Evolutionary conservation across 2,113 vertebrate species (phyloP).

Genomic region (Megaptera novaeangliae): DNA sequence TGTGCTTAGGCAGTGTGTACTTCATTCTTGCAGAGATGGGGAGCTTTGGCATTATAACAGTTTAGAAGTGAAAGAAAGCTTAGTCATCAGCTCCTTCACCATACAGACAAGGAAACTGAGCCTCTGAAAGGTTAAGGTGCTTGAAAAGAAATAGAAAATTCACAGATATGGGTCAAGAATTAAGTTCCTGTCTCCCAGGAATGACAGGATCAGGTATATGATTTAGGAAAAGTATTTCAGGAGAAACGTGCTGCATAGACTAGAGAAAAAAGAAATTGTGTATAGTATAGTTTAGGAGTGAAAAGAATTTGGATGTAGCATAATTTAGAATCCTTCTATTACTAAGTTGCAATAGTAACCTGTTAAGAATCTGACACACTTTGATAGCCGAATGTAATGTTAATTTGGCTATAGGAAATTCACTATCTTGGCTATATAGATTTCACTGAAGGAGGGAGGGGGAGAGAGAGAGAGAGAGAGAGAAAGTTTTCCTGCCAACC

Average conservation of each 20-base stretch:
- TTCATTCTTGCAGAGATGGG: not conserved
- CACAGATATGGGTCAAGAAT: not conserved
- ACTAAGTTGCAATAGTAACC: not conserved
- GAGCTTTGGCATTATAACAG: not conserved
- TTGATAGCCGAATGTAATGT: not conserved
- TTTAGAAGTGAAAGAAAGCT: not conserved
- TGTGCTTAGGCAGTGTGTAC: not conserved
- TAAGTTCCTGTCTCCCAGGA: not conserved
- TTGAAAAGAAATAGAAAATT: not conserved
- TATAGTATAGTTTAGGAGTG: not conserved
- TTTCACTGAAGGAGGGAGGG: not conserved
- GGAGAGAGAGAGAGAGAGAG: not conserved
- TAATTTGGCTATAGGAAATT: not conserved
- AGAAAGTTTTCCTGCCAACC: not conserved
- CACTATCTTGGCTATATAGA: not conserved
- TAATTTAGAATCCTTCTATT: not conserved
- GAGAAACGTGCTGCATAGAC: not conserved
- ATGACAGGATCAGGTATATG: not conserved
- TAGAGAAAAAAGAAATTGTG: not conserved
- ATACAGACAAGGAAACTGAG: not conserved
- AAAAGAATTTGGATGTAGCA: not conserved
- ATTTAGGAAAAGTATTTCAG: conserved; percentile 12
- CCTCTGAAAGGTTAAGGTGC: not conserved
- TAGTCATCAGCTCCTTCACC: not conserved
- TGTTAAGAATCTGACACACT: not conserved